These are phyloP conservation scores for Valencia hispanica DNA, from an alignment of 2,797 vertebrate species.

Conservation along the genomic window DNA sequence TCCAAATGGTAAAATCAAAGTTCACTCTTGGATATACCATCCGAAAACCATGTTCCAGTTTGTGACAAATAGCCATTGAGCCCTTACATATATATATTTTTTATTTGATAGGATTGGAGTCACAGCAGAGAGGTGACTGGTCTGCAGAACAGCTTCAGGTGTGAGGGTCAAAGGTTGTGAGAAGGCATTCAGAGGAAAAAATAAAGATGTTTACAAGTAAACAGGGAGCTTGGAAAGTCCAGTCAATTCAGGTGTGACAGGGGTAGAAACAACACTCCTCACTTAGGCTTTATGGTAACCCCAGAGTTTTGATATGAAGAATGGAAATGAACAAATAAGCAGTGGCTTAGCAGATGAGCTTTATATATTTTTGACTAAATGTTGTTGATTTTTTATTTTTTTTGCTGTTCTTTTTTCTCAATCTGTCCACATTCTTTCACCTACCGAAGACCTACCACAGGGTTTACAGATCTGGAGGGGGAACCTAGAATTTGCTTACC, in stretches of 20 bases:
- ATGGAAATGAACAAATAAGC: not conserved
- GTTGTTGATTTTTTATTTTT: not conserved
- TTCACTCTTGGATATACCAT: constrained; percentile 35
- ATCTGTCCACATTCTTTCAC: not conserved
- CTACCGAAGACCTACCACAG: not conserved
- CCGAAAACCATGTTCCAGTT: constrained; percentile 16
- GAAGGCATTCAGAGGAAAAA: not conserved
- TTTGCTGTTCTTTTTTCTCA: not conserved
- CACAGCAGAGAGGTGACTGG: not conserved
- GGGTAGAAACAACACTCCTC: not conserved
- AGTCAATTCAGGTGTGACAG: not conserved
- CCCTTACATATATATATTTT: constrained; percentile 46
- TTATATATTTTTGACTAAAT: not conserved
- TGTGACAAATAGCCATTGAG: constrained; percentile 21
- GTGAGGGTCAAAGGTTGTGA: constrained; percentile 34
- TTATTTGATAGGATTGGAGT: constrained; percentile 9
- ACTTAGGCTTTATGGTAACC: not conserved
- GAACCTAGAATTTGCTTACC: not conserved
- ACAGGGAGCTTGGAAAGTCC: not conserved
- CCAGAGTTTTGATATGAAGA: not conserved
- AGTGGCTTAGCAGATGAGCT: not conserved
- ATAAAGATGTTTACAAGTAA: constrained; percentile 2
- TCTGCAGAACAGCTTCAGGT: constrained; percentile 16
- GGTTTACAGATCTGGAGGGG: not conserved
- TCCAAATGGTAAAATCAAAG: constrained; percentile 56